Evolutionary conservation across 2,888 invertebrate genomes (phyloP), one percentile per base, ranked within the genome.

Genomic region (Drosophila percnosoma): DNA sequence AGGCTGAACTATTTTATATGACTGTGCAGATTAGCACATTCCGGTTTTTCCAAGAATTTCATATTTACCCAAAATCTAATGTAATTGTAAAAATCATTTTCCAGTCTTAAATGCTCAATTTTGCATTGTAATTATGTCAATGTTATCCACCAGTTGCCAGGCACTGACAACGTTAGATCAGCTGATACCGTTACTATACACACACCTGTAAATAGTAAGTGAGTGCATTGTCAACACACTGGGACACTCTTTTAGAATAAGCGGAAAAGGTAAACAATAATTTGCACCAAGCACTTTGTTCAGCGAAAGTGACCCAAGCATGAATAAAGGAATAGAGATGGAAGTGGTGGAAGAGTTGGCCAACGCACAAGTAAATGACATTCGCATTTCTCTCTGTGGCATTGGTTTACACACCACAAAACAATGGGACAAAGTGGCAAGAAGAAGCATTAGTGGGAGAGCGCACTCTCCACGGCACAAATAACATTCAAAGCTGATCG

Each of bases 251-350:
- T 79, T 71, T 15, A 18, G 73, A 51, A 76, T 68, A 65, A 72
- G 64, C 49, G 60, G 53, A 73, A 85, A 86, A 89, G 74, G 89
- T 86, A 89, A 86, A 86, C 89, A 86, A 89, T 80, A 89, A 82
- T 87, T 89, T 68, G 85, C 70, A 70, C 71, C 68, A 67, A 48
- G 62, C 52, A 80, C 60, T 55, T 78, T 42, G 42, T 42, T 18
- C 54, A 48, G 57, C 53, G 68, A 57, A 74, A 63, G 52, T 53
- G 62, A 40, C 38, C 65, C 60, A 51, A 68, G 49, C 54, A 48
- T 24, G 34, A 62, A 53, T 31, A 38, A 36, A 21, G 36, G 64
- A 55, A 53, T 24, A 38, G 29, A 38, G 45, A 62, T 49, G 58
- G 61, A 54, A 36, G 15, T 15, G 27, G 34, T 29, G 40, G 40